These are phyloP conservation scores for Hylaeus volcanicus DNA, from an alignment of 1,140 invertebrate genomes.

Conservation along the genomic window DNA sequence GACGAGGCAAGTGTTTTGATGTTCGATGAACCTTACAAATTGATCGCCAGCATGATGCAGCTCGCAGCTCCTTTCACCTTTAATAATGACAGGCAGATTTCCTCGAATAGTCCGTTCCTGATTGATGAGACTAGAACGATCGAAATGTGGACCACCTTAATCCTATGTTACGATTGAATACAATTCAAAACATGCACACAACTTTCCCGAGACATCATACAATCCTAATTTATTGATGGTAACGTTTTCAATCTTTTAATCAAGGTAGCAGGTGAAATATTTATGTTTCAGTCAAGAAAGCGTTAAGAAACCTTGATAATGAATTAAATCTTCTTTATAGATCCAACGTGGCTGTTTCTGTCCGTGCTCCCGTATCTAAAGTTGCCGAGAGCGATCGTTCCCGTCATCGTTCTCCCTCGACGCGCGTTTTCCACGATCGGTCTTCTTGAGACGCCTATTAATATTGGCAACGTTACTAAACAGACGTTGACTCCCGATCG, in stretches of 20 bases:
- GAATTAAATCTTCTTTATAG: constrained; percentile 28
- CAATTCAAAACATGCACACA: too few relatives aligned
- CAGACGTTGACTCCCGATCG: constrained; percentile 26
- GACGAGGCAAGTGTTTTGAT: not conserved
- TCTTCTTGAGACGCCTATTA: constrained; percentile 39
- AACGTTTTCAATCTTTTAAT: too few relatives aligned
- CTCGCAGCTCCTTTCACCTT: not conserved
- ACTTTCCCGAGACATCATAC: not conserved
- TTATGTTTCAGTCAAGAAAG: too few relatives aligned
- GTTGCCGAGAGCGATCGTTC: not conserved
- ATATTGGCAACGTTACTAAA: constrained; percentile 18
- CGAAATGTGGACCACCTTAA: not conserved
- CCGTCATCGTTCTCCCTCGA: too few relatives aligned
- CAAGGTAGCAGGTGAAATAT: too few relatives aligned
- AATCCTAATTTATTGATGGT: not conserved
- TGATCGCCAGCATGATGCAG: not conserved
- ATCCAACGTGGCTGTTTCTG: not conserved
- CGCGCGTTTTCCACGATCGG: not conserved
- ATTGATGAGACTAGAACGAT: constrained; percentile 1
- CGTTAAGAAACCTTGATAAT: constrained; percentile 25
- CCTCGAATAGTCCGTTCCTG: not conserved
- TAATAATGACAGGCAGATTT: not conserved
- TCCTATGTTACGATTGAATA: not conserved
- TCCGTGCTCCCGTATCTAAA: not conserved
- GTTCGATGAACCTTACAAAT: not conserved